A percentile compares a stretch with the other conserved stretches of the same genome.
Evolutionary conservation across 2,797 vertebrate species (phyloP).

Genomic region (Triplophysa bombifrons): DNA sequence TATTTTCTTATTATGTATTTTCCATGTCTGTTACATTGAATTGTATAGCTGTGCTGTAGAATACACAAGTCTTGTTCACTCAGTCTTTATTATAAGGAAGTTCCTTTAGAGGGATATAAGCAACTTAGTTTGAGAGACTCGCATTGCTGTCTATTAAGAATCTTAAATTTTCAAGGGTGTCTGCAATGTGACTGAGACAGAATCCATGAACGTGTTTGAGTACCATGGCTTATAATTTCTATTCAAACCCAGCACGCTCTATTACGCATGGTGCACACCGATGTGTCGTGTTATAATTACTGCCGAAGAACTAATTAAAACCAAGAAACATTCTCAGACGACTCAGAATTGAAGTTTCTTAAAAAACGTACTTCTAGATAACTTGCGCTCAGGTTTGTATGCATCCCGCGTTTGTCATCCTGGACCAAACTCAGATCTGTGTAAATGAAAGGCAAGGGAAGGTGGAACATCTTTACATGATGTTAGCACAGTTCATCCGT

Average conservation of each 20-base stretch:
- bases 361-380: constrained; percentile 11
- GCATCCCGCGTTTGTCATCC: not conserved
- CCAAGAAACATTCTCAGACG: constrained; percentile 4
- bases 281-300: not conserved
- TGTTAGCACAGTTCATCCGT: constrained; percentile 33
- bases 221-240: not conserved
- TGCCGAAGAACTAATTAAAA: constrained; percentile 21
- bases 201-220: not conserved
- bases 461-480: constrained; percentile 3
- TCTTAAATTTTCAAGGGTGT: constrained; percentile 54
- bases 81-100: not conserved
- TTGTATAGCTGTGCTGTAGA: not conserved
- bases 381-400: constrained; percentile 2
- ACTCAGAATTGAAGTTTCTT: constrained; percentile 4
- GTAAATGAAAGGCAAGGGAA: not conserved
- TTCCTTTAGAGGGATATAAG: not conserved
- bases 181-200: constrained; percentile 64
- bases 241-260: not conserved
- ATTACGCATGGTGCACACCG: not conserved
- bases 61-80: not conserved
- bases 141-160: not conserved
- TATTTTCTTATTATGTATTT: not conserved
- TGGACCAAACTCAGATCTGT: not conserved
- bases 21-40: not conserved
- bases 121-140: not conserved